Evolutionary conservation across 2,888 invertebrate genomes (phyloP).

Genomic region (Spodoptera littoralis): DNA sequence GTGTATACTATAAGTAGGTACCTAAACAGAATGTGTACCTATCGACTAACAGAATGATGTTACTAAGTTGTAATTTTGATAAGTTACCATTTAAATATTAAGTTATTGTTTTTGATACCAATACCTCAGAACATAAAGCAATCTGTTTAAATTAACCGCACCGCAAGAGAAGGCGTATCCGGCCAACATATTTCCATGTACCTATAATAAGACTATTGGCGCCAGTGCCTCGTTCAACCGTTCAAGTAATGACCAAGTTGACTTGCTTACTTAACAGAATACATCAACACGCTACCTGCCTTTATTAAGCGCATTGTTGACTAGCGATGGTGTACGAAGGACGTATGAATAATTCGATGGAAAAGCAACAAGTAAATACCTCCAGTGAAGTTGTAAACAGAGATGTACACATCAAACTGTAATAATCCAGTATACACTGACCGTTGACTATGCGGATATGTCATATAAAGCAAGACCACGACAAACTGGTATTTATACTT

Average conservation of each 20-base stretch:
- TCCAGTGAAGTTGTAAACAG: constrained; percentile 37
- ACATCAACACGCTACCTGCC: constrained; percentile 43
- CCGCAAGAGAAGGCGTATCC: constrained; percentile 36
- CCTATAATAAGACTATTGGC: constrained; percentile 43
- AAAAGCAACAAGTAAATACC: constrained; percentile 42
- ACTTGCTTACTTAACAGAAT: constrained; percentile 64
- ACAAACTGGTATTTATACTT: no score
- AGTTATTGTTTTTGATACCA: no score
- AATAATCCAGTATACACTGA: no score
- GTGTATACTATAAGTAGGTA: no score
- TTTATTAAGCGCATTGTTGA: constrained; percentile 52
- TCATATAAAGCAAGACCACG: no score
- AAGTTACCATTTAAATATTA: no score
- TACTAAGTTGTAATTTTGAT: no score
- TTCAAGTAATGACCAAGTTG: constrained; percentile 61
- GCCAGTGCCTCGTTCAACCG: constrained; percentile 47
- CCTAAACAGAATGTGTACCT: no score
- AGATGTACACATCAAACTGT: not conserved
- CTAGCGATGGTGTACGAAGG: constrained; percentile 42
- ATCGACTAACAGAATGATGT: no score
- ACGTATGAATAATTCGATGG: constrained; percentile 50
- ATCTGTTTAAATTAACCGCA: constrained; percentile 2
- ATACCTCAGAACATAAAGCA: no score
- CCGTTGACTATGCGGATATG: no score
- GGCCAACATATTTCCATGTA: constrained; percentile 41